Base-by-base conservation (phyloP, 2,888 invertebrate genomes). In the Drosophila quinaria region DNA sequence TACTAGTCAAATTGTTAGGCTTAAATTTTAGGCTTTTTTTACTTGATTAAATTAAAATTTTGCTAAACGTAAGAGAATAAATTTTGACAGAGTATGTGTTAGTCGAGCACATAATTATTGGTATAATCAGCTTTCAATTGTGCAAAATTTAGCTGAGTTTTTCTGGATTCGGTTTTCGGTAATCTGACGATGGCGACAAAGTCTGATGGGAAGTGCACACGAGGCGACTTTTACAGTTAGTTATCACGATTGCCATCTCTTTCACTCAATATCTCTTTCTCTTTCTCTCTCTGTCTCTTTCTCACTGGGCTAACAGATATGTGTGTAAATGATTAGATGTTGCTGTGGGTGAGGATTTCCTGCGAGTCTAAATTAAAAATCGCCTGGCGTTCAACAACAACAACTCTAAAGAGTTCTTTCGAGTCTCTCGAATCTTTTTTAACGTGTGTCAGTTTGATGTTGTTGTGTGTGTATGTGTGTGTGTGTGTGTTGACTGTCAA, bases 351-450 rank as follows among this genome's bases (percentile, higher is more conserved):
- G 70, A 70, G 65, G 49, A 80, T 70, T 80, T 80, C 81, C 80
- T 80, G 79, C 50, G 35, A 60, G 22, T 54, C 17, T 33, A 76
- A 76, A 80, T 80, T 79, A 74, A 81, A 72, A 80, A 78, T 75
- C 80, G 76, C 64, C 63, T 49, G 58, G 61, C 80, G 78, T 78
- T 46, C 64, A 58, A 47, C 35, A 69, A 61, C 56, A 25, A 1
- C 13, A 25, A 13, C 56, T 67, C 41, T 19, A 41, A 51, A 73
- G 66, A 65, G 74, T 74, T 81, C 56, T 69, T 50, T 42, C 39
- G 54, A 56, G 50, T 58, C 42, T 69, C 39, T 68, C 15, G 25
- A 42, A 44, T 46, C 25, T 59, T 25, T 39, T 41, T 49, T 17
- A 47, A 47, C 39, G 35, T 41, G 37, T 46, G 25, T 47, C 25